Conservation (phyloP, 2,113 vertebrate genomes). For the Pristiophorus japonicus region DNA sequence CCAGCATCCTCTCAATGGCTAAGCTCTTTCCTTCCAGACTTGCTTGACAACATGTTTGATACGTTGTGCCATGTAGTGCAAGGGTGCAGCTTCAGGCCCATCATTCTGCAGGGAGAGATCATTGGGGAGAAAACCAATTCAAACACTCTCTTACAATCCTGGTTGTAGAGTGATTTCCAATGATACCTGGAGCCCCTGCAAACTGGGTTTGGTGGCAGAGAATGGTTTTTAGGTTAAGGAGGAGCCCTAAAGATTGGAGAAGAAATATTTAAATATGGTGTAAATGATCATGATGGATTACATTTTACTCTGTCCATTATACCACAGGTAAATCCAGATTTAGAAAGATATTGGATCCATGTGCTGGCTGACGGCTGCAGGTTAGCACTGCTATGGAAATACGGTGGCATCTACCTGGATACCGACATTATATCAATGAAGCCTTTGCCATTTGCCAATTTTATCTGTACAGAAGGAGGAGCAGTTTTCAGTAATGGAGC, state of each 20-base stretch:
- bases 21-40: no score
- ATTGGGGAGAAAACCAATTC: neutral
- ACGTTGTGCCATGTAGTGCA: no score
- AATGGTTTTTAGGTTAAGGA: neutral
- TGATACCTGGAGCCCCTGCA: neutral
- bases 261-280: neutral
- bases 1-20: no score
- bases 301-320: neutral
- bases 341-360: neutral
- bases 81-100: no score
- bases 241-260: neutral
- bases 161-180: neutral
- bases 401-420: neutral
- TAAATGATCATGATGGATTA: neutral
- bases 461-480: neutral
- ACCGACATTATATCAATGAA: conserved; percentile 13
- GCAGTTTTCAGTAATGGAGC: neutral
- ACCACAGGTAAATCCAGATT: neutral
- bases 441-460: neutral
- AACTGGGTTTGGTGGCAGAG: neutral
- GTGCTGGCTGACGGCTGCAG: conserved; percentile 24
- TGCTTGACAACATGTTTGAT: no score
- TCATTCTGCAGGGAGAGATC: no score
- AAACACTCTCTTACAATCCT: neutral
- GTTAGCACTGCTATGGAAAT: neutral